Conservation (phyloP, 2,797 vertebrate species). For the Enteromius thamalakanensis region DNA sequence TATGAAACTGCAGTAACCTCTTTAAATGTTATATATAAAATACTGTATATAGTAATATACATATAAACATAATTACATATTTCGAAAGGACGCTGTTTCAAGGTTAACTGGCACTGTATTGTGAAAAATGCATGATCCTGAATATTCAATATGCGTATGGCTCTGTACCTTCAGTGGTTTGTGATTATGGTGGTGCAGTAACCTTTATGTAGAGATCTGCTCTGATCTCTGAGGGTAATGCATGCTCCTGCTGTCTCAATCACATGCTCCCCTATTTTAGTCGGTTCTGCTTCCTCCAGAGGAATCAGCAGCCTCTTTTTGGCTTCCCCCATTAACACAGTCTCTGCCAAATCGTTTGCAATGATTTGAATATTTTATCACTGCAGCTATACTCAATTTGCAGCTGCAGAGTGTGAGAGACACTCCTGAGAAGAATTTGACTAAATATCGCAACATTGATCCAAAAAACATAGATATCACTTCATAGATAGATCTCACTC, state of each 20-base stretch:
- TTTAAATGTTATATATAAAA: not conserved
- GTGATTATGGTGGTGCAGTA: not conserved
- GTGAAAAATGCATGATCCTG: not conserved
- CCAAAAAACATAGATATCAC: not conserved
- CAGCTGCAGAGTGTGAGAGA: slow-evolving; percentile 12
- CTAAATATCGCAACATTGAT: not conserved
- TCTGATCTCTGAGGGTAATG: slow-evolving; percentile 13
- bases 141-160: not conserved
- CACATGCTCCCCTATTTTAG: slow-evolving; percentile 33
- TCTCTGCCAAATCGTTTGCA: slow-evolving; percentile 32
- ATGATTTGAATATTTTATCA: slow-evolving; percentile 16
- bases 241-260: slow-evolving; percentile 18
- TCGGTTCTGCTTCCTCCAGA: slow-evolving; percentile 4
- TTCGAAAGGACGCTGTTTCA: not conserved
- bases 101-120: not conserved
- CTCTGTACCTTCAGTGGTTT: not conserved
- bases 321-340: slow-evolving; percentile 37
- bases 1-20: slow-evolving; percentile 41
- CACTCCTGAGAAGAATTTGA: not conserved
- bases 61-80: not conserved
- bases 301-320: slow-evolving; percentile 30
- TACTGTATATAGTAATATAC: not conserved
- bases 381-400: slow-evolving; percentile 9
- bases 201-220: slow-evolving; percentile 15
- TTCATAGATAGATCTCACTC: not conserved